Conservation (phyloP, 2,113 vertebrate species). For the Cacatua alba region DNA sequence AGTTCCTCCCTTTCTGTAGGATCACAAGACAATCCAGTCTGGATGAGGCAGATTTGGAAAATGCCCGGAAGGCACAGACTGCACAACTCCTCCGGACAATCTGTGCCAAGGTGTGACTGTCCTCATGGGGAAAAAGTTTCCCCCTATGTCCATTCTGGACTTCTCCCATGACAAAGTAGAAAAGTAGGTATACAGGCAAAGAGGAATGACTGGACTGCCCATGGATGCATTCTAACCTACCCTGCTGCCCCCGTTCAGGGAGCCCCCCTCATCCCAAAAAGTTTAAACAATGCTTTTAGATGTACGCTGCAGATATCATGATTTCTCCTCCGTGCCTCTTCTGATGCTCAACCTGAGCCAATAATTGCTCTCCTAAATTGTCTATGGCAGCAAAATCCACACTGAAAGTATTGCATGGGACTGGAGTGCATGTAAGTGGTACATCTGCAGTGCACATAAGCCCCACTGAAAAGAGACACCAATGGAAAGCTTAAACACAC, state of each 20-base stretch:
- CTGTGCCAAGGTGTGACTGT: neutral
- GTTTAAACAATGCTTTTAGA: neutral
- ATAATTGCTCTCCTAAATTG: neutral
- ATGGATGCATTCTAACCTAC: neutral
- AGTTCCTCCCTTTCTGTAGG: neutral
- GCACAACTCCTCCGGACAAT: neutral
- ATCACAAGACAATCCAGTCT: neutral
- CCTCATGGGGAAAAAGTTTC: neutral
- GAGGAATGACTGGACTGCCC: neutral
- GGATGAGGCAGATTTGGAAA: neutral
- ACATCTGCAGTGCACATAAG: neutral
- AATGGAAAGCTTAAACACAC: neutral
- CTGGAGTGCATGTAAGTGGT: neutral
- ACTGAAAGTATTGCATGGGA: neutral
- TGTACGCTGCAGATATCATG: neutral
- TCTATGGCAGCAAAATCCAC: neutral
- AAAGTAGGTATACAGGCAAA: neutral
- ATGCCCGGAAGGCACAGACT: neutral
- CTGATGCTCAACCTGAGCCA: neutral
- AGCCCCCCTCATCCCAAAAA: fast-evolving
- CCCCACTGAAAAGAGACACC: neutral
- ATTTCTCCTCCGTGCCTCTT: neutral
- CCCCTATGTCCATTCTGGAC: neutral
- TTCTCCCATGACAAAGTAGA: neutral
- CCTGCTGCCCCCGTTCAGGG: neutral